Conservation (phyloP, 2,113 vertebrate genomes). For the Bos taurus region DNA sequence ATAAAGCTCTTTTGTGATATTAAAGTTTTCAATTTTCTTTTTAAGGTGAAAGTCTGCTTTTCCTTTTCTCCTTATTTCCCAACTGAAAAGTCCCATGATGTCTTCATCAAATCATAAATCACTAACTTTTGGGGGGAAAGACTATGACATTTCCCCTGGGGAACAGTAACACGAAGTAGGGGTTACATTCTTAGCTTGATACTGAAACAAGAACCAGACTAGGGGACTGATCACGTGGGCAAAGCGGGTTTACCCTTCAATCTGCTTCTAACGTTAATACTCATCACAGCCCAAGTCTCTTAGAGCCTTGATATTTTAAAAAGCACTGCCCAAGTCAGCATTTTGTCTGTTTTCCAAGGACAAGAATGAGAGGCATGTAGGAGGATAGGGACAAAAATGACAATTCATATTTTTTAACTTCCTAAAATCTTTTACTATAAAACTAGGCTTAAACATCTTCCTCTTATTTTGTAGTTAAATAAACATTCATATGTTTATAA, state of each 20-base stretch:
- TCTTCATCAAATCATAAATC: neutral
- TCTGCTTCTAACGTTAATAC: neutral
- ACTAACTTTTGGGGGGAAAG: neutral
- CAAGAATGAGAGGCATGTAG: neutral
- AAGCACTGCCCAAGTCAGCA: neutral
- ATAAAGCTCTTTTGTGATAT: neutral
- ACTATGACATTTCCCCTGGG: neutral
- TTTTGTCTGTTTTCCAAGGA: neutral
- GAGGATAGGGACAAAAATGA: neutral
- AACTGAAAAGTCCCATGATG: neutral
- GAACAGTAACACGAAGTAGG: neutral
- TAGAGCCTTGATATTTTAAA: neutral
- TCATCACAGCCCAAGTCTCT: neutral
- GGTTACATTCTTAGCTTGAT: neutral
- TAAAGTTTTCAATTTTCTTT: neutral
- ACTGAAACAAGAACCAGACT: neutral
- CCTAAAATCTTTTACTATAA: neutral
- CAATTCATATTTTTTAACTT: neutral
- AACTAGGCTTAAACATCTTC: neutral
- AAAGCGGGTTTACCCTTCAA: neutral
- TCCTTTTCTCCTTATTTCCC: neutral
- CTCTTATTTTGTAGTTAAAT: neutral
- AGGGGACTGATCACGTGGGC: neutral
- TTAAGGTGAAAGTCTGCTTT: neutral
- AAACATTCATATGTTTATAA: neutral